Evolutionary conservation across 2,888 invertebrate genomes (phyloP), one percentile per base, ranked within the genome.

Genomic region (Coenonympha arcania): DNA sequence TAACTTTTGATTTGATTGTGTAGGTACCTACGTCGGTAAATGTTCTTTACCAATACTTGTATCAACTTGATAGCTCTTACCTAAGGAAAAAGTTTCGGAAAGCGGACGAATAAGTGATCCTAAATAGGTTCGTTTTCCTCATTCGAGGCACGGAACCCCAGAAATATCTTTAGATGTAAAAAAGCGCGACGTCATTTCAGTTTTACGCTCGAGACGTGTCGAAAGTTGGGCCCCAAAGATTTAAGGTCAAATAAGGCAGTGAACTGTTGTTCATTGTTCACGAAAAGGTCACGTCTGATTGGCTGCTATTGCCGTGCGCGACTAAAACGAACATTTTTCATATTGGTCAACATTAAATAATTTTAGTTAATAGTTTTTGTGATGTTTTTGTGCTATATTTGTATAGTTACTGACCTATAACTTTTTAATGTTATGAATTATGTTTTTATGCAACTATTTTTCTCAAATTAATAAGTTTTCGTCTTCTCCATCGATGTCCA

Each of bases 181-280:
- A 43, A 54, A 36, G 24, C 42, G 55, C 56, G 50, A 48, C 53
- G 56, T 57, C 57, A 57, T 49, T 57, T 34, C n/a, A 18, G 33
- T 34, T 44, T 56, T 46, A 48, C 37, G 43, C 41, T 45, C 47
- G 45, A 61, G 64, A 69, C 64, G 71, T 69, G 73, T 71, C 65
- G 73, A 77, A 79, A 79, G 77, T 73, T 67, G 65, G 52, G 49
- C 58, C 58, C 59, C 56, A 59, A 41, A 56, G 52, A 53, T 58
- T 60, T 60, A 61, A 64, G 67, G 69, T 69, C 64, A 66, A 68
- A 69, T 65, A 68, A 66, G 61, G 65, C 66, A 59, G 59, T 64
- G 69, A 72, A 76, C 69, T 69, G 71, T n/a, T n/a, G n/a, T 48
- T 55, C 57, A 62, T 66, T 66, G 66, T 66, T 66, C 59, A 59